Evolutionary conservation across 92 coral and sea anemone genomes (phyloP).

Genomic region (Zoanthus sociatus): DNA sequence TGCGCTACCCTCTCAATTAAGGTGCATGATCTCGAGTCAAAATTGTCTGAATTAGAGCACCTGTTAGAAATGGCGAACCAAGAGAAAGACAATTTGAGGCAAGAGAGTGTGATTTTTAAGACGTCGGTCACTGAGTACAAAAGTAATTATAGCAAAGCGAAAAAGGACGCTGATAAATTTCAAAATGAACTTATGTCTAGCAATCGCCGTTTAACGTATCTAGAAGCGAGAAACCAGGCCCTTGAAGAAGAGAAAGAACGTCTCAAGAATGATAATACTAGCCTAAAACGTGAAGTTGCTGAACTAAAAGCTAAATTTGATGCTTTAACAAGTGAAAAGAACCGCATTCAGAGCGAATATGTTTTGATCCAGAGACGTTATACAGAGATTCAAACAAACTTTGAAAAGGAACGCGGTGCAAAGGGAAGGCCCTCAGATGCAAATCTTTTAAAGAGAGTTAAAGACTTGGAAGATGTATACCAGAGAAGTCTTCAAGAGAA

Average conservation of each 20-base stretch:
- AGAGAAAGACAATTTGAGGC: slow-evolving; percentile 88
- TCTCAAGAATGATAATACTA: slow-evolving; percentile 74
- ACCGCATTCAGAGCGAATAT: slow-evolving; percentile 84
- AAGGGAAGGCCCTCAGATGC: slow-evolving; percentile 74
- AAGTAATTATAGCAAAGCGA: slow-evolving; percentile 73
- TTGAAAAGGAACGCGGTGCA: slow-evolving; percentile 63
- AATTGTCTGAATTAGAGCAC: slow-evolving; percentile 79
- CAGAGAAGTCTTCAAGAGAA: slow-evolving; percentile 85
- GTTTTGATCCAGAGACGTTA: slow-evolving; percentile 79
- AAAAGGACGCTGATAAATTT: slow-evolving; percentile 90
- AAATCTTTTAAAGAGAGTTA: slow-evolving; percentile 73
- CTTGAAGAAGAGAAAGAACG: slow-evolving; percentile 92
- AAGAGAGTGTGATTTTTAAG: slow-evolving; percentile 71
- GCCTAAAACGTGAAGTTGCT: slow-evolving; percentile 80
- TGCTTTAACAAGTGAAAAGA: slow-evolving; percentile 81
- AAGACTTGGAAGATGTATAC: slow-evolving; percentile 87
- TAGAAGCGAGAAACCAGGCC: slow-evolving; percentile 82
- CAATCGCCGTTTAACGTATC: slow-evolving; percentile 82
- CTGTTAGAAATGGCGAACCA: slow-evolving; percentile 78
- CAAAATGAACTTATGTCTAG: slow-evolving; percentile 86
- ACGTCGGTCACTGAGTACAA: slow-evolving; percentile 87
- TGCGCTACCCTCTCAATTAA: slow-evolving; percentile 71
- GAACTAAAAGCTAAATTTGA: slow-evolving; percentile 89
- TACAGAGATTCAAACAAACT: slow-evolving; percentile 72
- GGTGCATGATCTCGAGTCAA: slow-evolving; percentile 88